These are phyloP conservation scores for Barnardius zonarius DNA, from an alignment of 2,113 vertebrate genomes.

Conservation along the genomic window DNA sequence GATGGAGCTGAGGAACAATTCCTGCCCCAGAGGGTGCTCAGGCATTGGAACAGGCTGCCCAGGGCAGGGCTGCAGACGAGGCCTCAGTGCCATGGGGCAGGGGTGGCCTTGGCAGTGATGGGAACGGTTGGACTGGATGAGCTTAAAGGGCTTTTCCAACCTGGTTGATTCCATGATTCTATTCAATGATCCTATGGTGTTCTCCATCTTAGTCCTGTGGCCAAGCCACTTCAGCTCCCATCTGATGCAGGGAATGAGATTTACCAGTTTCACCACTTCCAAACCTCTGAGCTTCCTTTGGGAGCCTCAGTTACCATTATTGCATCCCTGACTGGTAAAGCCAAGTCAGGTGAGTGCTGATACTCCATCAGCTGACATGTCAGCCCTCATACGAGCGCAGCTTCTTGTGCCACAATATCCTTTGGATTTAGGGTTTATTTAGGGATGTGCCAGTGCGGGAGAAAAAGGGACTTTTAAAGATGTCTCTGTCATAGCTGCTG, in stretches of 20 bases:
- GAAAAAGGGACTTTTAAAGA: not conserved
- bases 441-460: not conserved
- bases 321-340: not conserved
- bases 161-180: not conserved
- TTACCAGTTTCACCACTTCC: not conserved
- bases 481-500: not conserved
- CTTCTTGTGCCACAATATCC: not conserved
- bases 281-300: not conserved
- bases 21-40: too few relatives aligned
- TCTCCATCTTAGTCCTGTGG: not conserved
- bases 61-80: too few relatives aligned
- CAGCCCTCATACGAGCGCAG: not conserved
- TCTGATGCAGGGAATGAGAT: not conserved
- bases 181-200: not conserved
- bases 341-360: not conserved
- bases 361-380: not conserved
- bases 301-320: not conserved
- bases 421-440: not conserved
- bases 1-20: too few relatives aligned
- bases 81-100: not conserved
- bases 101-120: not conserved
- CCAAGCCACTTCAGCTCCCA: too few relatives aligned
- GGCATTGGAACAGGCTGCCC: too few relatives aligned
- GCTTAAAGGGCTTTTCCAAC: not conserved
- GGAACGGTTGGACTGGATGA: not conserved